Evolutionary conservation across 2,888 invertebrate genomes (phyloP), one percentile per base, ranked within the genome.

Genomic region (Mechanitis messenoides): DNA sequence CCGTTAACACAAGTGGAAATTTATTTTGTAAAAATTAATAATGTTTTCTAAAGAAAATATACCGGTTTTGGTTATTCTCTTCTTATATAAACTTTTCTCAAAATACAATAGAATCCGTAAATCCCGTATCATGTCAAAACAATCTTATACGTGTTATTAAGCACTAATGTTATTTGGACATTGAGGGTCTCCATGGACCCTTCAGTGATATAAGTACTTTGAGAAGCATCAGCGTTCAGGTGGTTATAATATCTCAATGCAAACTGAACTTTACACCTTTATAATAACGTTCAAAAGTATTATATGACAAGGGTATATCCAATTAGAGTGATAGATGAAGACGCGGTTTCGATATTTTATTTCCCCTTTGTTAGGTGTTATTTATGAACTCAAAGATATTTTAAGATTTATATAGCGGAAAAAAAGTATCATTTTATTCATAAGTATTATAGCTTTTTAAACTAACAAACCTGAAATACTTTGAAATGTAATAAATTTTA

Each of bases 91-190:
- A 2, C 6, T 3, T 42, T 42, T 42, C 11, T 9, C 42, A 9
- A 42, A 42, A 28, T 61, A 53, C 35, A 54, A 50, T 31, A 9
- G 50, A 69, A 73, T 61, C 63, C 58, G 70, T 72, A 74, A 77
- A 76, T 79, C 77, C 75, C 72, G 70, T 74, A 75, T 74, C 74
- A 76, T 76, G 83, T 85, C 87, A 84, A 84, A 87, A 87, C 86
- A 87, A 85, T 86, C 79, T 83, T 78, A 64, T 57, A 65, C 73
- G 77, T 76, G 76, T 81, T 85, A 85, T 84, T 83, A 76, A 76
- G 71, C 73, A 71, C 74, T 83, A 84, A 84, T 81, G 78, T 71
- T 79, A 78, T 83, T 83, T 77, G 65, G 67, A 68, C 70, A 66
- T 68, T 76, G 74, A 68, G 58, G 53, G 72, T 71, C 74, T 65